Evolutionary conservation across 2,888 invertebrate genomes (phyloP), one percentile per base, ranked within the genome.

Genomic region (Apoderus coryli): DNA sequence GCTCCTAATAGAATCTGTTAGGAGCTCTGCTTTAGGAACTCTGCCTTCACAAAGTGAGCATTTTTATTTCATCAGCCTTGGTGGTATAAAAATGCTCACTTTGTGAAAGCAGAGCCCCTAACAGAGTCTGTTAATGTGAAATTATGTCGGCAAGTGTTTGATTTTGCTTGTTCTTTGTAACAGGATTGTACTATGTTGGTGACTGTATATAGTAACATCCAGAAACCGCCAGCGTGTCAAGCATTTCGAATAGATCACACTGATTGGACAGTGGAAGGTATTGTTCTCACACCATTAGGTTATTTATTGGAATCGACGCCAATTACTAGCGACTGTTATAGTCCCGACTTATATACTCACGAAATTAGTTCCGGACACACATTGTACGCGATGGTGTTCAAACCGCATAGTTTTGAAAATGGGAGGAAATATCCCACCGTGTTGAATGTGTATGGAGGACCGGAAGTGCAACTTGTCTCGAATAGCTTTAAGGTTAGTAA

Each of bases 381-480:
- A 10, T 60, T 85, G 33, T 77, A 81, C 47, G 89, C 92, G 25
- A 82, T 93, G 75, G 76, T 92, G 40, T 92, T 90, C 62, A 80
- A 84, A 48, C 86, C 85, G 2, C 74, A 76, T 49, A 69, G 72
- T 52, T 75, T 69, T 46, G 64, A 69, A 37, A 61, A 64, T 1
- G 71, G 69, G 4, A 56, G 60, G 35, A 73, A 78, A 37, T 89
- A 90, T 62, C 95, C 98, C 1, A 90, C 92, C 10, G 79, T 98
- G 36, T 68, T 96, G 28, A 90, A 92, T 59, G 88, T 99, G 31
- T 99, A 98, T 55, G 98, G 93, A 3, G 98, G 98, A 0, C 98
- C 98, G 0, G 93, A 95, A 57, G 92, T 96, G 27, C 96, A 99
- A 62, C 72, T 93, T 22, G 96, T 98, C 36, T 85, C 86, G 31